Evolutionary conservation across 2,888 invertebrate species (phyloP), one percentile per base, ranked within the genome.

Genomic region (Xiphydria camelus): DNA sequence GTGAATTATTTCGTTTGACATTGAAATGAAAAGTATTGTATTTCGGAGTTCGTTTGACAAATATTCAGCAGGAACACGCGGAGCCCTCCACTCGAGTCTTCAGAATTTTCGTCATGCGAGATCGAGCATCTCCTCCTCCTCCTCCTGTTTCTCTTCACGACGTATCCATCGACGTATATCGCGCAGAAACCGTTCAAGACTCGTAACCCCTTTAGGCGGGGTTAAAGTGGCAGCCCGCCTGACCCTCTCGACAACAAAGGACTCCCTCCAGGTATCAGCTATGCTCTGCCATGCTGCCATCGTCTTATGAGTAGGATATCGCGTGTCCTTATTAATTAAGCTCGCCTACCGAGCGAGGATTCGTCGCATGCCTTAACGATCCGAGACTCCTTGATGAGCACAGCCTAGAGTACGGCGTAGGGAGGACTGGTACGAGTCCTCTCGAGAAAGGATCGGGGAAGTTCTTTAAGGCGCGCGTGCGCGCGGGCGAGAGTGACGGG

Each of bases 301-400:
- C 64, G 61, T 68, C 71, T 70, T 68, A 57, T 61, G 57, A 64
- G 29, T 59, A 52, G 70, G 70, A 73, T 73, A 74, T 75, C 75
- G 74, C 71, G 70, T 75, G 74, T 75, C 75, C 73, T 75, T 74
- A 74, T 74, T 75, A 75, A 75, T 75, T 75, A 74, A 74, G 71
- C 72, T 62, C 62, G 56, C 57, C 66, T 61, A 63, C 63, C 66
- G 65, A 70, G 70, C 68, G 62, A 29, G 68, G 67, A 65, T 58
- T 51, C 62, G 63, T 64, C 65, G 72, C 72, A 68, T 73, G 66
- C 72, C 67, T 68, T 69, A 69, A 72, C 69, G 71, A 71, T 72
- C 71, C 64, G 54, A 54, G 55, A 60, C 47, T 34, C 39, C 21
- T 33, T 53, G 47, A 37, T 38, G 14, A 34, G 31, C 9, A 31